Evolutionary conservation across 1,140 invertebrate genomes (phyloP), one percentile per base, ranked within the genome.

Genomic region (Mactra quadrangularis): DNA sequence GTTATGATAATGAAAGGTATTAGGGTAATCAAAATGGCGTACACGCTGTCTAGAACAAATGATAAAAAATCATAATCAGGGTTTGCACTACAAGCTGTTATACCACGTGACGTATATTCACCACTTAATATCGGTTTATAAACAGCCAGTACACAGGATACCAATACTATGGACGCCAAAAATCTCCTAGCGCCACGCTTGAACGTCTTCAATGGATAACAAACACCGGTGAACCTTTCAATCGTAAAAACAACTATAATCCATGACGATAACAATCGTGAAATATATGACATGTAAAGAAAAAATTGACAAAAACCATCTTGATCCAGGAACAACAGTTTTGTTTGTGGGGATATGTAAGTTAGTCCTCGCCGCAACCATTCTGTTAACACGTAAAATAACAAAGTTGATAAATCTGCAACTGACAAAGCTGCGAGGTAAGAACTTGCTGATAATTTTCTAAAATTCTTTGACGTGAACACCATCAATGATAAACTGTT

Each of bases 231-330:
- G 81, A 91, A 91, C 9, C 90, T 29, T 74, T 91, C 90, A 27
- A 88, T 77, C 0, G 90, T 91, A 66, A 91, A 91, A 0, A 85
- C 74, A 13, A 91, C 90, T 29, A 91, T 79, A 29, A 91, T 59
- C 90, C 90, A 91, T 13, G 89, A 87, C 0, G 90, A 91, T 35
- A 90, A 70, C 53, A 91, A 88, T 0, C 90, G 84, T 27, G 68
- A 84, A 15, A 87, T 83, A 59, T 91, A 91, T 25, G 86, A 82
- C 2, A 90, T 59, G 66, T 89, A 91, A 17, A 89, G 53, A 13
- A 87, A 72, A 11, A 86, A 33, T 22, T 91, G 88, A 70, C 90
- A 91, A 3, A 89, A 35, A 15, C 90, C 90, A 15, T 86, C 27
- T 0, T 29, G 64, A 41, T 87, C 82, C 31, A 89, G 55, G 29